Conservation (phyloP, 2,797 vertebrate genomes). For the Babyrousa celebensis region DNA sequence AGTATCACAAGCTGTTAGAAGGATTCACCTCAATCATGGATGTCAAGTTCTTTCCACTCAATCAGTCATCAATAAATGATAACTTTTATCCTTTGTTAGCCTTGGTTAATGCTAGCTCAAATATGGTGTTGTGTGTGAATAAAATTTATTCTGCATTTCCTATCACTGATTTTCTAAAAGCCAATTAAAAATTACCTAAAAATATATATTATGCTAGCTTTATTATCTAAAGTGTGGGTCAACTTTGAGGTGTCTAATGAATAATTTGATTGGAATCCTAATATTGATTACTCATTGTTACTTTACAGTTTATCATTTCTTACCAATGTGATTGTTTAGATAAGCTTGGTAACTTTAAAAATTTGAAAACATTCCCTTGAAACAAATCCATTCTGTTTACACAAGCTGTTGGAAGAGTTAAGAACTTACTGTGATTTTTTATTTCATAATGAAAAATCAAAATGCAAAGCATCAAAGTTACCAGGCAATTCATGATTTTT, state of each 20-base stretch:
- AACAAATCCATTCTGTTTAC: conserved; percentile 69
- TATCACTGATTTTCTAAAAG: conserved; percentile 56
- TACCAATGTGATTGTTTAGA: conserved; percentile 61
- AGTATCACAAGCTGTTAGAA: conserved; percentile 48
- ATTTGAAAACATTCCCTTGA: conserved; percentile 41
- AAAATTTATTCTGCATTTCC: conserved; percentile 47
- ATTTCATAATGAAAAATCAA: conserved; percentile 76
- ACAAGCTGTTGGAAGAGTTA: conserved; percentile 44
- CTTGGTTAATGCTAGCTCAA: conserved; percentile 25
- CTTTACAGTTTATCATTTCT: conserved; percentile 64
- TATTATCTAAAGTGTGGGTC: not conserved
- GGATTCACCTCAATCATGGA: conserved; percentile 70
- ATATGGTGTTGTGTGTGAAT: conserved; percentile 18
- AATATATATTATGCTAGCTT: not conserved
- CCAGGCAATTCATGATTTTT: conserved; percentile 49
- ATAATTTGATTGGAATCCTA: conserved; percentile 39
- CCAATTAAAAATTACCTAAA: conserved; percentile 16
- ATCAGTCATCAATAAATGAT: conserved; percentile 62
- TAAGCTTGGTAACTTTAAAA: conserved; percentile 65
- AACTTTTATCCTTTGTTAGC: conserved; percentile 52
- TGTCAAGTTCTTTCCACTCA: conserved; percentile 62
- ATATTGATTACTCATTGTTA: conserved; percentile 55
- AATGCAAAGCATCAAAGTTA: conserved; percentile 60
- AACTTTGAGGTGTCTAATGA: not conserved
- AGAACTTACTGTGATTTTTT: conserved; percentile 74